Conservation (phyloP, 30 jellyfish, hydroid and myxozoan genomes). For the Aurelia sp. region DNA sequence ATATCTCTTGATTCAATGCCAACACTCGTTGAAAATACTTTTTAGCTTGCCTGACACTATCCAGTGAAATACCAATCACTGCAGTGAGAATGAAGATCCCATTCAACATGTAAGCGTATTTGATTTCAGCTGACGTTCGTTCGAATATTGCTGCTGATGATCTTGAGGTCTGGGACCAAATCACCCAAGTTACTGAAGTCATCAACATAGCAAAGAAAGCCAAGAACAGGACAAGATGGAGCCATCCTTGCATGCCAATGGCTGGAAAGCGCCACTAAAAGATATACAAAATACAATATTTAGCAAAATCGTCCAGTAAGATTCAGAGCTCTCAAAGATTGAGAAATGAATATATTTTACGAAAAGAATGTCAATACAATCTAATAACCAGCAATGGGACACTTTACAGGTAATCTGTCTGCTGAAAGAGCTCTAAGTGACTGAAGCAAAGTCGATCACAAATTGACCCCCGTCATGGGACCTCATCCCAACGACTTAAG, state of each 20-base stretch:
- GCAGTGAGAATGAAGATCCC: slow-evolving; percentile 78
- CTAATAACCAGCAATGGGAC: too few species aligned
- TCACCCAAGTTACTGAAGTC: slow-evolving; percentile 75
- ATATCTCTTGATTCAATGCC: slow-evolving; percentile 63
- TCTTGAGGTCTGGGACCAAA: slow-evolving; percentile 84
- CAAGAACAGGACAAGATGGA: slow-evolving; percentile 61
- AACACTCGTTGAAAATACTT: slow-evolving; percentile 62
- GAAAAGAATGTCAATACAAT: too few species aligned
- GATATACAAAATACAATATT: neutral
- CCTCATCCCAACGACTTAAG: too few species aligned
- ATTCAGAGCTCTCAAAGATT: neutral
- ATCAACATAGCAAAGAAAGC: slow-evolving; percentile 73
- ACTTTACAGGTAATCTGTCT: too few species aligned
- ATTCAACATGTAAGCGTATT: slow-evolving; percentile 70
- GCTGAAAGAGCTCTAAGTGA: too few species aligned
- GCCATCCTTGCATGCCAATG: slow-evolving; percentile 81
- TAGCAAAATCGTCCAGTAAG: neutral
- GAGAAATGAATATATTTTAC: too few species aligned
- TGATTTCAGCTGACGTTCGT: slow-evolving; percentile 73
- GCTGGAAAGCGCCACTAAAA: slow-evolving; percentile 74
- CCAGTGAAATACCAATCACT: slow-evolving; percentile 60
- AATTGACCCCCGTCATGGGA: too few species aligned
- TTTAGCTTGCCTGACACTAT: slow-evolving; percentile 69
- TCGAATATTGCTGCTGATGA: slow-evolving; percentile 77
- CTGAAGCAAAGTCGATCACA: too few species aligned